Evolutionary conservation across 2,113 vertebrate genomes (phyloP), one percentile per base, ranked within the genome.

Genomic region (Platichthys flesus): DNA sequence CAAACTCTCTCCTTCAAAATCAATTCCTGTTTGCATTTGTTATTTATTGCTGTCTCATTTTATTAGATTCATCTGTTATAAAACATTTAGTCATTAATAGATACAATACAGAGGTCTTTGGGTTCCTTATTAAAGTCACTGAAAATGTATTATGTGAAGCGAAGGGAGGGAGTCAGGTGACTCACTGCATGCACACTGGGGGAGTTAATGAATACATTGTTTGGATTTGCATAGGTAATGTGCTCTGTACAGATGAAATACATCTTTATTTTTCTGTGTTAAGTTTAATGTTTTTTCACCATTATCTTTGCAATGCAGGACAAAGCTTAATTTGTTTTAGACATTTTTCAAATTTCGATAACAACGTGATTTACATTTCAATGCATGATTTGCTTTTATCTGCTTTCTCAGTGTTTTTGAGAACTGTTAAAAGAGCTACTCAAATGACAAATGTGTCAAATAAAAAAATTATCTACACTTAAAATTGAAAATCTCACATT

Each of bases 1-100:
- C 60, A 76, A 40, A 26, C 64, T 51, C 54, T 68, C 66, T 51
- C 51, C 52, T 68, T 80, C 68, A 67, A 69, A 81, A 81, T 76
- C 75, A 64, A 72, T 80, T 68, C 74, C 56, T 58, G 37, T 61
- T 62, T 24, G 26, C 45, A 56, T 78, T 71, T 63, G 55, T 79
- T 71, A 74, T 82, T 65, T 67, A 83, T 61, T 66, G 49, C 51
- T 56, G 26, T 73, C 57, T 76, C 18, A 5, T 57, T 79, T 35
- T 21, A 63, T 60, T 61, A 40, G 4, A 72, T 62, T 42, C 2
- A 70, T 79, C 75, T 42, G 54, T 54, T 58, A 21, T 18, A 28
- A 58, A 67, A 70, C 4, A 52, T 55, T 62, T 62, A 55, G 18
- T 56, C 76, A 82, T 72, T 66, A 21, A 82, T 73, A 59, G 40